Percentiles rank a stretch among this genome's conserved stretches.
These are phyloP conservation scores for Lemur catta DNA, from an alignment of 2,797 vertebrate genomes.

Conservation along the genomic window DNA sequence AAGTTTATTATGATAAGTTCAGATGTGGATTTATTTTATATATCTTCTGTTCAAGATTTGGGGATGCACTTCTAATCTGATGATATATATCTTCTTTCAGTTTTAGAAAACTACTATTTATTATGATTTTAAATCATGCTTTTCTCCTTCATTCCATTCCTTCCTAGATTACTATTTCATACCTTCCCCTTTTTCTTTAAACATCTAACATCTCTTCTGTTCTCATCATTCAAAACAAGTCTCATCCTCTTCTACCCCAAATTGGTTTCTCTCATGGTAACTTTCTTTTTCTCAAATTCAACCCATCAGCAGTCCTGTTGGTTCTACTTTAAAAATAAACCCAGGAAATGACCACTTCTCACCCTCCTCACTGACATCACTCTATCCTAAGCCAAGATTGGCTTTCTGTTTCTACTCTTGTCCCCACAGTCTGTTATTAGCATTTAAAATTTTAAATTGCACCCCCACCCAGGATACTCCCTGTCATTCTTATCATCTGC, in stretches of 20 bases:
- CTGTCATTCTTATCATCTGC: neutral
- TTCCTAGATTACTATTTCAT: slow-evolving; percentile 16
- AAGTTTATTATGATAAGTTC: neutral
- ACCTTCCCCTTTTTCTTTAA: neutral
- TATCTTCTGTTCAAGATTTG: neutral
- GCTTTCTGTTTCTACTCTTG: neutral
- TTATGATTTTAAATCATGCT: neutral
- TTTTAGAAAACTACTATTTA: slow-evolving; percentile 2
- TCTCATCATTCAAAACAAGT: neutral
- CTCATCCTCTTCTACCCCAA: neutral
- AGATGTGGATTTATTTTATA: neutral
- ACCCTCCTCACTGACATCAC: neutral
- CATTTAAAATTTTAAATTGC: neutral
- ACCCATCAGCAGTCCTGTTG: neutral
- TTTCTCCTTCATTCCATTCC: neutral
- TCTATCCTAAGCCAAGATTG: neutral
- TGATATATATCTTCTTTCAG: neutral
- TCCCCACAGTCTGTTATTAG: neutral
- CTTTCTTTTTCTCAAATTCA: neutral
- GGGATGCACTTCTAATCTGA: neutral
- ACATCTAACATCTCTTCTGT: neutral
- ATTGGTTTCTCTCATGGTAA: neutral
- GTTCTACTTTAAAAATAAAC: slow-evolving; percentile 23
- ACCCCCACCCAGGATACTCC: neutral
- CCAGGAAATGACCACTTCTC: neutral